Evolutionary conservation across 2,113 vertebrate genomes (phyloP), one percentile per base, ranked within the genome.

Genomic region (Crotalus helleri): DNA sequence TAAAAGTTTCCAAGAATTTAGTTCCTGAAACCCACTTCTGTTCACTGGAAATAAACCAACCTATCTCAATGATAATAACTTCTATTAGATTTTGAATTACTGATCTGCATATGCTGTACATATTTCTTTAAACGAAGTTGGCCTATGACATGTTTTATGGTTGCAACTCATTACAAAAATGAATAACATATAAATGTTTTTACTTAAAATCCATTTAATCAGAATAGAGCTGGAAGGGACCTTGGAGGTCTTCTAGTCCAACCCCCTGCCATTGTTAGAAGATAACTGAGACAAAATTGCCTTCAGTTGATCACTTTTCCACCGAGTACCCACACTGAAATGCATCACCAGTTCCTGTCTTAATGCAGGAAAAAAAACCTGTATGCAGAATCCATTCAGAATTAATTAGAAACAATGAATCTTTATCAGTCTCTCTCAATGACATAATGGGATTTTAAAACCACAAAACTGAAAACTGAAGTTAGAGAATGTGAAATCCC

Each of bases 291-390:
- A 90, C 21, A 95, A 33, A 6, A 21, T 0, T 91, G 39, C 24
- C 93, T 91, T 94, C 91, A 94, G 54, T 0, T 58, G 91, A 93
- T 24, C 23, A 39, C 13, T 39, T 91, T 94, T 91, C 85, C 89
- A 58, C 81, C 95, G 12, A 95, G 95, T 90, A 88, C 89, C 93
- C 93, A 94, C 88, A 93, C 49, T 87, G 90, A 94, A 61, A 58
- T 51, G 93, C 61, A 93, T 94, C 85, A 81, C 33, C 86, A 24
- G 59, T 95, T 95, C 93, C 93, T 93, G 74, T 91, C 90, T 92
- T n/a, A 91, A 85, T 92, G 86, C 49, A 49, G 51, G 87, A 44
- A 58, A 39, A 53, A 55, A 54, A 55, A 89, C 10, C 23, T 9
- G 46, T 54, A 90, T 46, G 57, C 58, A 90, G 21, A 46, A 49